Base-by-base conservation (phyloP, 2,888 invertebrate genomes). In the Lapara coniferarum region DNA sequence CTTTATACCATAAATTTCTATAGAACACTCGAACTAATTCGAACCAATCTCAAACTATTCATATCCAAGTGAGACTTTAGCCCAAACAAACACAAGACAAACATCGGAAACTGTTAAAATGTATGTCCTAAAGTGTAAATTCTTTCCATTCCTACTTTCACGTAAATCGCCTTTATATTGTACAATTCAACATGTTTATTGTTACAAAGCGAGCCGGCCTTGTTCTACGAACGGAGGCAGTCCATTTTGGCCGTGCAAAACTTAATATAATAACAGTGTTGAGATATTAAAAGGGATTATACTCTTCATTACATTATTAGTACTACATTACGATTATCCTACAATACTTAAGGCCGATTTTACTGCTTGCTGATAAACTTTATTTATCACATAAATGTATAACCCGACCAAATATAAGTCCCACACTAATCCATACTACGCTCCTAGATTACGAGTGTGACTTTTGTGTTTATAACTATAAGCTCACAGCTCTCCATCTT, bases 151-250 rank as follows among this genome's bases (percentile, higher is more conserved):
- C 67, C 66, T 66, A 56, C 67, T 68, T 49, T 58, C 66, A 58
- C 68, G 73, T 77, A 77, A 80, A 78, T 77, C 72, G 75, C 69
- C 73, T 72, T 75, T 69, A 77, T 63, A 63, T 63, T 71, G 72
- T 71, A 73, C 74, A 77, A 74, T 73, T 75, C 73, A 69, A 70
- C 69, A 68, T 69, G 72, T 77, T 80, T 77, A 76, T 75, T 72
- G 73, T 74, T 37, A 72, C 74, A 69, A 68, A 73, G 66, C 67
- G 59, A 68, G 57, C 67, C 51, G 70, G 19, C 67, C 30, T 63
- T 66, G 73, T 74, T 73, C 74, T 74, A 72, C 16, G 70, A 66
- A 71, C 59, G 70, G 59, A 71, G 73, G 66, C 72, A 53, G 66
- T 49, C 19, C 55, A 10, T 19, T 49, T 49, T 19, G 13, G 12